Evolutionary conservation across 64 coral and sea anemone genomes (phyloP).

Genomic region (Montipora capricornis): DNA sequence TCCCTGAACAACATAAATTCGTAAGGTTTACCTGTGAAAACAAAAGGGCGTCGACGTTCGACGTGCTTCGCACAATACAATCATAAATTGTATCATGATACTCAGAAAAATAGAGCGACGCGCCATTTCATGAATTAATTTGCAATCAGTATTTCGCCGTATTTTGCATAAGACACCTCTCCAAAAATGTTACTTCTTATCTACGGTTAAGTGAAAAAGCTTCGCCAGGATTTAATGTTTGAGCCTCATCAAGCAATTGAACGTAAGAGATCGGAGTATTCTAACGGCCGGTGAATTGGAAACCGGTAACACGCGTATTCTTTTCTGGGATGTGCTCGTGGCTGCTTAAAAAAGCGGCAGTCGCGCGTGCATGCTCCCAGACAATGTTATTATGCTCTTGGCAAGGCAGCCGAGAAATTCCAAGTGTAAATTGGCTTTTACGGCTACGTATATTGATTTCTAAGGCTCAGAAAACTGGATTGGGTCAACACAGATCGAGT

Average conservation of each 20-base stretch:
- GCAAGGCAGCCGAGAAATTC: neutral
- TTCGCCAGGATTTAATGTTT: neutral
- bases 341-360: too few relatives aligned
- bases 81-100: too few relatives aligned
- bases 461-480: neutral
- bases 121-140: too few relatives aligned
- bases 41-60: too few relatives aligned
- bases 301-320: neutral
- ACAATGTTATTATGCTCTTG: neutral
- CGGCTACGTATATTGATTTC: neutral
- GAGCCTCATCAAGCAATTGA: neutral
- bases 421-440: conserved; percentile 23
- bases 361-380: neutral
- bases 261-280: neutral
- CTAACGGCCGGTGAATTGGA: neutral
- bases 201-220: neutral
- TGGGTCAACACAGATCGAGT: neutral
- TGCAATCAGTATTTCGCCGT: too few relatives aligned
- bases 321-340: neutral
- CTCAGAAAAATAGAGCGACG: too few relatives aligned
- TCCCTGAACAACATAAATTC: too few relatives aligned
- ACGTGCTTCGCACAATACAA: too few relatives aligned
- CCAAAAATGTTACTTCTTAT: neutral
- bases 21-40: too few relatives aligned
- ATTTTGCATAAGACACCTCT: neutral